phyloP scores from a whole-genome alignment of 1,140 invertebrate species.

The Zaprionus lachaisei region DNA sequence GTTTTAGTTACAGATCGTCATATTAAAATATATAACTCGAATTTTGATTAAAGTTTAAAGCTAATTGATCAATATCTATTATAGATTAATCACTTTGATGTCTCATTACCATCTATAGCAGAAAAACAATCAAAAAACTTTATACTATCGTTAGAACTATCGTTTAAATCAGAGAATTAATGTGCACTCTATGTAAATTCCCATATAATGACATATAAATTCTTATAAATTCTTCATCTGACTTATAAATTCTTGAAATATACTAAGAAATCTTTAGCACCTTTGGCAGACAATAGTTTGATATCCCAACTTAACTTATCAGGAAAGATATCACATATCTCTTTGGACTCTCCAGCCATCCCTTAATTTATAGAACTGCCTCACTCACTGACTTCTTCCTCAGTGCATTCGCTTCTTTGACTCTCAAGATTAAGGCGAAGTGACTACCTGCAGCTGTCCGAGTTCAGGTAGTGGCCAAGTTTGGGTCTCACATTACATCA shows the following conservation, averaged over 20 bases:
- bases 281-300: not conserved
- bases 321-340: not conserved
- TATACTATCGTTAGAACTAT: not conserved
- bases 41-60: not conserved
- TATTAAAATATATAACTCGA: not conserved
- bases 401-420: not conserved
- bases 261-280: not conserved
- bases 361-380: not conserved
- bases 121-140: too few species aligned
- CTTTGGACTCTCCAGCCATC: not conserved
- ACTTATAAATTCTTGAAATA: too few species aligned
- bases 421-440: constrained; percentile 4
- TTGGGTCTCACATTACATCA: constrained; percentile 40
- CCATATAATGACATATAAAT: not conserved
- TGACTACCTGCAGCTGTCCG: constrained; percentile 15
- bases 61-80: too few species aligned
- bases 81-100: too few species aligned
- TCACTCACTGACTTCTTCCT: not conserved
- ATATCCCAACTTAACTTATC: not conserved
- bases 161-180: not conserved
- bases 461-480: constrained; percentile 35
- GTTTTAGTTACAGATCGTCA: not conserved
- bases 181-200: not conserved
- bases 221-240: too few species aligned
- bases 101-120: too few species aligned